Conservation (phyloP, 2,113 vertebrate species). For the Chamaea fasciata region DNA sequence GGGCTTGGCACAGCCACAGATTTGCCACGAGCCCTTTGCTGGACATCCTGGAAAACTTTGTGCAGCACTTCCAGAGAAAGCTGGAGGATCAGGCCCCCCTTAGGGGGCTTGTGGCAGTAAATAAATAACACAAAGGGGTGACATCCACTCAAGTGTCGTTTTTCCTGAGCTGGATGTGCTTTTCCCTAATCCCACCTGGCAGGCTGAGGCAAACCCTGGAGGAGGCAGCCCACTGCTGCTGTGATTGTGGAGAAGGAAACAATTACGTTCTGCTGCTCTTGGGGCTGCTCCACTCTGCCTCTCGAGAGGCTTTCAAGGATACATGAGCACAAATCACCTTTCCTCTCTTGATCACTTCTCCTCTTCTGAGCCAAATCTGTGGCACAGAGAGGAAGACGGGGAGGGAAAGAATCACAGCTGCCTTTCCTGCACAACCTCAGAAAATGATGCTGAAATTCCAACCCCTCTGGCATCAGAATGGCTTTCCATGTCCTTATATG, state of each 20-base stretch:
- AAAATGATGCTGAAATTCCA: not conserved
- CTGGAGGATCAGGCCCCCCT: not conserved
- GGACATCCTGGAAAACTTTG: not conserved
- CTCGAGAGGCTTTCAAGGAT: not conserved
- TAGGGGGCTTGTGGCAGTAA: not conserved
- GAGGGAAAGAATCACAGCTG: not conserved
- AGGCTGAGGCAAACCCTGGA: not conserved
- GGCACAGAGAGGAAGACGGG: not conserved
- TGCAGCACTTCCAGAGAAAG: not conserved
- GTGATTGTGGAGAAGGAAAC: not conserved
- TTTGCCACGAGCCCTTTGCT: not conserved
- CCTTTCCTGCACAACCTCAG: not conserved
- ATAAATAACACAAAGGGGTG: not conserved
- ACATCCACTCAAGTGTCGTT: not conserved
- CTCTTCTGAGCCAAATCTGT: not conserved
- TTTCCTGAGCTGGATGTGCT: not conserved
- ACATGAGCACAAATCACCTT: not conserved
- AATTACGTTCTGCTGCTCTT: not conserved
- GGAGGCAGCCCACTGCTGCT: not conserved
- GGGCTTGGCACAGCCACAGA: too few relatives aligned
- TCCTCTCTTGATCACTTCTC: not conserved
- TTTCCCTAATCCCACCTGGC: not conserved
- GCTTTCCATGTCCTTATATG: not conserved
- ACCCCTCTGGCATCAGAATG: not conserved
- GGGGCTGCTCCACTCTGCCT: not conserved